Percentiles rank a stretch among this genome's conserved stretches.
Evolutionary conservation across 1,140 invertebrate genomes (phyloP).

Genomic region (Macrobrachium rosenbergii): DNA sequence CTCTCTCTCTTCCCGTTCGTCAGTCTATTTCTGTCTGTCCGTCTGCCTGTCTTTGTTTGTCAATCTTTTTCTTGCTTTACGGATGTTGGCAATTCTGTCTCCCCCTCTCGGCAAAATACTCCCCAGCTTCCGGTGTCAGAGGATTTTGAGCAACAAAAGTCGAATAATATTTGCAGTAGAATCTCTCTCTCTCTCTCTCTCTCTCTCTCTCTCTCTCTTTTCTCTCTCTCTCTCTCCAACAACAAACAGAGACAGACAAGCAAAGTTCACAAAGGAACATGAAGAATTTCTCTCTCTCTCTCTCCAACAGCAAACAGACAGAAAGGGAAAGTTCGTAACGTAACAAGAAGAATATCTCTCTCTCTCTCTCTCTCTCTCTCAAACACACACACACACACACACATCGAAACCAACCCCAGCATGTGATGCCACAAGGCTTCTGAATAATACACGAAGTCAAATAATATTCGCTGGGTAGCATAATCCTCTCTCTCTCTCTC

Average conservation of each 20-base stretch:
- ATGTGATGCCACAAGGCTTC: neutral
- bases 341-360: too few species aligned
- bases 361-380: too few species aligned
- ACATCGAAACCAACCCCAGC: neutral
- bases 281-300: constrained; percentile 22
- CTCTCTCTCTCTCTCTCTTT: constrained; percentile 6
- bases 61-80: neutral
- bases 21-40: neutral
- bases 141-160: too few species aligned
- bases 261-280: too few species aligned
- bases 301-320: too few species aligned
- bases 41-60: neutral
- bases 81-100: neutral
- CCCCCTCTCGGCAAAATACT: neutral
- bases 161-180: too few species aligned
- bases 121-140: too few species aligned
- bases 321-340: too few species aligned
- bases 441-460: neutral
- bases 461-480: neutral
- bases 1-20: neutral
- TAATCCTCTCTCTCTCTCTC: neutral
- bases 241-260: too few species aligned
- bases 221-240: neutral
- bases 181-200: too few species aligned
- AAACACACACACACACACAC: too few species aligned